These are phyloP conservation scores for Hylaeus volcanicus DNA, from an alignment of 1,140 invertebrate genomes.

Conservation along the genomic window DNA sequence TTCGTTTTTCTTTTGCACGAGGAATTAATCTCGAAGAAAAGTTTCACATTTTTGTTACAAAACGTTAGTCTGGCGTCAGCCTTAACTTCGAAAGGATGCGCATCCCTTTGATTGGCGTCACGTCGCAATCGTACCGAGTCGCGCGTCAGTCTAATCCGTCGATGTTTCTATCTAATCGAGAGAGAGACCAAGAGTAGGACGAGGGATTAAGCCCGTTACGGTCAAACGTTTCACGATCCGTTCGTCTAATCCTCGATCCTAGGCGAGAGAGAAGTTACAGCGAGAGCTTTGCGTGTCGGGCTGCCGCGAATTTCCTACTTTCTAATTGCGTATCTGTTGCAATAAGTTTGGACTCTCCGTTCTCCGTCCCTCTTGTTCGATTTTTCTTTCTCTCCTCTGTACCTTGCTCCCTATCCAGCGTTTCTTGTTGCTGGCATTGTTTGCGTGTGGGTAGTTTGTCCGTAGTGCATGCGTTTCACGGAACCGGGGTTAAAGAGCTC, in stretches of 20 bases:
- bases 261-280: conserved; percentile 20
- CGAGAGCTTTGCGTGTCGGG: conserved; percentile 30
- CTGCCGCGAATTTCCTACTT: conserved; percentile 43
- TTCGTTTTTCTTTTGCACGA: too few species aligned
- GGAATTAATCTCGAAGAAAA: too few species aligned
- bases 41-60: too few species aligned
- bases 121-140: too few species aligned
- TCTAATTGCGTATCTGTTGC: conserved; percentile 38
- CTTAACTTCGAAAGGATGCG: neutral
- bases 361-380: neutral
- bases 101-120: too few species aligned
- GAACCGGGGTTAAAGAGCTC: conserved; percentile 5
- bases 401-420: too few species aligned
- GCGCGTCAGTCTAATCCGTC: neutral
- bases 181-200: neutral
- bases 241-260: conserved; percentile 22
- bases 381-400: neutral
- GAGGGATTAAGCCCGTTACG: conserved; percentile 20
- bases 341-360: conserved; percentile 8
- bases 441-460: conserved; percentile 19
- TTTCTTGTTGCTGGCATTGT: neutral
- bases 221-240: conserved; percentile 34
- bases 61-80: too few species aligned
- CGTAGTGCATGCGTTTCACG: conserved; percentile 43
- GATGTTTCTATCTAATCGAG: conserved; percentile 21